phyloP scores from a whole-genome alignment of 2,113 vertebrate genomes.

The Aldabrachelys gigantea region DNA sequence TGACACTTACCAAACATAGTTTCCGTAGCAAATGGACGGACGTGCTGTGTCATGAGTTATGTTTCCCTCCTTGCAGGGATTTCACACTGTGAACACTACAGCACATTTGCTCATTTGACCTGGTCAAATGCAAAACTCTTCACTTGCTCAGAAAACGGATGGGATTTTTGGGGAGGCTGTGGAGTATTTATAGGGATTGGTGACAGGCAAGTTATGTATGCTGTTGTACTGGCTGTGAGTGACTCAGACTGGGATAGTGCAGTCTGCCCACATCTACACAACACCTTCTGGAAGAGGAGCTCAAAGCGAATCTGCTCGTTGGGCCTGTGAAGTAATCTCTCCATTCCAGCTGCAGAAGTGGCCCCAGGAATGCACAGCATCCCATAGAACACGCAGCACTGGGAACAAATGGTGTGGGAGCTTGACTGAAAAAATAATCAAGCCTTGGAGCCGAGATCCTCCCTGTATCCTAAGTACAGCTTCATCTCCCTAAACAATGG shows the following conservation, averaged over 20 bases:
- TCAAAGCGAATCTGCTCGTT: not conserved
- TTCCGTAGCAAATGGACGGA: conserved; percentile 62
- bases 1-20: conserved; percentile 76
- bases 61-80: not conserved
- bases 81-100: conserved; percentile 10
- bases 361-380: not conserved
- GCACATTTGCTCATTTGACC: not conserved
- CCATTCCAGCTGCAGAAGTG: not conserved
- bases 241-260: not conserved
- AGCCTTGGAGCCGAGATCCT: not conserved
- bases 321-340: not conserved
- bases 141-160: not conserved
- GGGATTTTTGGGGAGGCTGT: not conserved
- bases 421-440: not conserved
- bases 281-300: not conserved
- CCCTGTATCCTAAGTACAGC: not conserved
- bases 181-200: not conserved
- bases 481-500: not conserved
- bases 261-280: not conserved
- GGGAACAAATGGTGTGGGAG: not conserved
- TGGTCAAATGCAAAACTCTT: not conserved
- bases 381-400: not conserved
- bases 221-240: not conserved
- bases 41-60: conserved; percentile 60
- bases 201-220: not conserved